Evolutionary conservation across 2,797 vertebrate species (phyloP).

Genomic region (Aythya fuligula): DNA sequence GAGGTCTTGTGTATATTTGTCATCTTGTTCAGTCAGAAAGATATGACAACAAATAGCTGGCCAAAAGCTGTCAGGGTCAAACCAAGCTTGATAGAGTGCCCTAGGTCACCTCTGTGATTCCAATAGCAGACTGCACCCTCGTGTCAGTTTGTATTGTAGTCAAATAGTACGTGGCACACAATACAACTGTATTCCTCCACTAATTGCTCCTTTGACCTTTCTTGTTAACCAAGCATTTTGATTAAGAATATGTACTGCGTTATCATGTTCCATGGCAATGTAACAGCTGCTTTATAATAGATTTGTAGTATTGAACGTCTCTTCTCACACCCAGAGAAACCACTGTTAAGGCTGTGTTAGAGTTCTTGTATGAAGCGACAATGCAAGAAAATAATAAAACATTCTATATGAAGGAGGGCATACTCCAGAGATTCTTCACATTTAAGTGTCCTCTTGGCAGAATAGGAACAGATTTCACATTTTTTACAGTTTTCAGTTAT

Average conservation of each 20-base stretch:
- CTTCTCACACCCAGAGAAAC: neutral
- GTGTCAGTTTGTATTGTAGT: conserved; percentile 49
- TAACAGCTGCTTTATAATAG: conserved; percentile 32
- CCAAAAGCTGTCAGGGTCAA: conserved; percentile 71
- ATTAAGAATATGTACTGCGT: conserved; percentile 39
- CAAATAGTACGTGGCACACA: neutral
- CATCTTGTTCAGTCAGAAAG: conserved; percentile 68
- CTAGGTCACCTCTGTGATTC: conserved; percentile 59
- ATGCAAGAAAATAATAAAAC: neutral
- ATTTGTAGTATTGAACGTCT: neutral
- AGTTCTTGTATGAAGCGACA: neutral
- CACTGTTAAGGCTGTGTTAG: neutral
- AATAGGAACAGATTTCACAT: neutral
- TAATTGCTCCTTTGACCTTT: conserved; percentile 70
- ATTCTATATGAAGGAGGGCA: neutral
- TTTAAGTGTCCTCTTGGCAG: neutral
- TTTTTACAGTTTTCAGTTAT: neutral
- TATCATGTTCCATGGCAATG: neutral
- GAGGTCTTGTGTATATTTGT: conserved; percentile 66
- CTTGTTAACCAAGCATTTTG: conserved; percentile 69
- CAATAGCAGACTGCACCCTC: conserved; percentile 16
- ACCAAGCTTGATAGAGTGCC: conserved; percentile 61
- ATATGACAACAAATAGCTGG: conserved; percentile 74
- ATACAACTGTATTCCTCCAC: conserved; percentile 30
- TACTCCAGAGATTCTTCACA: neutral